Evolutionary conservation across 2,888 invertebrate species (phyloP).

Genomic region (Drosophila neotestacea): DNA sequence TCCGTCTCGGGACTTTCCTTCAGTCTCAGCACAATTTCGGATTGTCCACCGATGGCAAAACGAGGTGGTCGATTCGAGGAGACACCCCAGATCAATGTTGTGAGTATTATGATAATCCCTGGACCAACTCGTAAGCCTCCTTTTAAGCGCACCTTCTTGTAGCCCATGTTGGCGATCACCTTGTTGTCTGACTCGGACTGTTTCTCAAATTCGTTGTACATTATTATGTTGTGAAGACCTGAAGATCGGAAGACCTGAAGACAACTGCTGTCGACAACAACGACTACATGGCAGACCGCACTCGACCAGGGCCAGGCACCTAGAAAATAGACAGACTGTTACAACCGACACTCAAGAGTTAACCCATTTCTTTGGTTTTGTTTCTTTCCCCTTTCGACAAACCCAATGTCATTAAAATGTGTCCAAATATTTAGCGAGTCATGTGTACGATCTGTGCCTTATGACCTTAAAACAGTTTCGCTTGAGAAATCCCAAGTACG

Average conservation of each 20-base stretch:
- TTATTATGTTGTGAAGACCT: conserved; percentile 36
- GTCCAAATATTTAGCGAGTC: conserved; percentile 51
- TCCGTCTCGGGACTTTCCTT: conserved; percentile 95
- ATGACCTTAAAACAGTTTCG: conserved; percentile 75
- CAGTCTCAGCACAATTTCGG: conserved; percentile 95
- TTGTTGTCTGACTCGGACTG: conserved; percentile 33
- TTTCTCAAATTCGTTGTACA: conserved; percentile 60
- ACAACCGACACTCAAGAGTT: conserved; percentile 47
- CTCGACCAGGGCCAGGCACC: conserved; percentile 46
- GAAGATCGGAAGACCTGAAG: conserved; percentile 30
- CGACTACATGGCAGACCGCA: conserved; percentile 56
- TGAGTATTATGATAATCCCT: conserved; percentile 53
- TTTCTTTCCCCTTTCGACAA: neutral
- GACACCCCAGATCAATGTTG: conserved; percentile 51
- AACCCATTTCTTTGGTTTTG: conserved; percentile 58
- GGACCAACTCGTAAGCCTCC: neutral
- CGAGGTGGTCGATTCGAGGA: conserved; percentile 91
- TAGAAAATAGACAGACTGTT: conserved; percentile 69
- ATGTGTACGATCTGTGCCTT: conserved; percentile 55
- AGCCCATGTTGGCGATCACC: conserved; percentile 50
- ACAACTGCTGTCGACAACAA: conserved; percentile 42
- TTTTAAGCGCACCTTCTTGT: conserved; percentile 82
- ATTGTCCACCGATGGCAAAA: conserved; percentile 94
- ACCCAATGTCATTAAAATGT: conserved; percentile 57
- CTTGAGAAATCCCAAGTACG: conserved; percentile 67